These are phyloP conservation scores for Lepilemur ruficaudatus DNA, from an alignment of 2,797 vertebrate species.

Conservation along the genomic window DNA sequence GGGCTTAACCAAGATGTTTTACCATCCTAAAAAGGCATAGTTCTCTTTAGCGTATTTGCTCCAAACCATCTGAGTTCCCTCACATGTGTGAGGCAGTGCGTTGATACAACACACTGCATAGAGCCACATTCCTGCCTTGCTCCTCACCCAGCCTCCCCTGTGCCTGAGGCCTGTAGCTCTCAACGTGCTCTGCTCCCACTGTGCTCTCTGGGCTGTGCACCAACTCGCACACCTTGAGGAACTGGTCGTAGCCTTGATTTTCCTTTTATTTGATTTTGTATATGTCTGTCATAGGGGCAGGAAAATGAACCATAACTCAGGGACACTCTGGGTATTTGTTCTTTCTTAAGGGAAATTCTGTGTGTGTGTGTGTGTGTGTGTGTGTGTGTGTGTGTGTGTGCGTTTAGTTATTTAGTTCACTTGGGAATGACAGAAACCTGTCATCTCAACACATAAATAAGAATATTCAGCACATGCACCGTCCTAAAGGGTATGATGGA, in stretches of 20 bases:
- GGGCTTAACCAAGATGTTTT: neutral
- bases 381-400: neutral
- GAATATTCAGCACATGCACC: neutral
- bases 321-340: neutral
- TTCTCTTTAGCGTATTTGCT: neutral
- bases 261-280: neutral
- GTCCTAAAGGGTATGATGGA: neutral
- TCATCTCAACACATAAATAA: neutral
- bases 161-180: neutral
- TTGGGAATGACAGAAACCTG: neutral
- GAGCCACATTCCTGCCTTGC: neutral
- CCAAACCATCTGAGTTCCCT: neutral
- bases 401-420: neutral
- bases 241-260: neutral
- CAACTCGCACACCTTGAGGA: neutral
- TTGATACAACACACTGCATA: neutral
- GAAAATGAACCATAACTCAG: neutral
- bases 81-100: neutral
- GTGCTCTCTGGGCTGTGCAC: neutral
- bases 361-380: neutral
- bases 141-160: neutral
- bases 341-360: neutral
- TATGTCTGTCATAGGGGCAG: neutral
- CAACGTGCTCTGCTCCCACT: rapidly evolving
- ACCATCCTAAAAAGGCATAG: neutral